Evolutionary conservation across 2,113 vertebrate species (phyloP).

Genomic region (Melanostigma gelatinosum): DNA sequence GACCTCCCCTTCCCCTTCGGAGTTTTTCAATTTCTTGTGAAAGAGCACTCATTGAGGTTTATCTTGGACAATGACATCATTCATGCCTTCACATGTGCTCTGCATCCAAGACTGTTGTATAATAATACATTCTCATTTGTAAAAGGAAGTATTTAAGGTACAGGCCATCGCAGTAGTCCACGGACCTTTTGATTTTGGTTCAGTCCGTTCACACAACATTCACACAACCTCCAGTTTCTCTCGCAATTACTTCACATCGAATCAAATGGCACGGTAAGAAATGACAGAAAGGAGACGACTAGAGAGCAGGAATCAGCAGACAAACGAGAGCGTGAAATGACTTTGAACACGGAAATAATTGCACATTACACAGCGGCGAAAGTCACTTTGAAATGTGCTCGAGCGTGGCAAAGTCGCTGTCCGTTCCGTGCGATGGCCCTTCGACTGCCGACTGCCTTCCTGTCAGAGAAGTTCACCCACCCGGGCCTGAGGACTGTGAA

Average conservation of each 20-base stretch:
- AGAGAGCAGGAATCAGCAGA: not conserved
- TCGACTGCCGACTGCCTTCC: not conserved
- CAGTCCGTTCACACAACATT: not conserved
- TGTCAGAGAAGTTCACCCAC: not conserved
- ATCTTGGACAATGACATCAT: not conserved
- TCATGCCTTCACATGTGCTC: conserved; percentile 12
- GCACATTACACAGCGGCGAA: not conserved
- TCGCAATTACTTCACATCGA: not conserved
- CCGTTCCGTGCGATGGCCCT: not conserved
- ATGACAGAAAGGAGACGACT: not conserved
- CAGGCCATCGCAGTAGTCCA: not conserved
- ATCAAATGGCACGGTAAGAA: not conserved
- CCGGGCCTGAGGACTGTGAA: conserved; percentile 5
- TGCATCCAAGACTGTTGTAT: not conserved
- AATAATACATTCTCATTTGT: not conserved
- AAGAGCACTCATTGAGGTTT: not conserved
- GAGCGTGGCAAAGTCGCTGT: not conserved
- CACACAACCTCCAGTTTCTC: not conserved
- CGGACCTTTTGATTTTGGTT: not conserved
- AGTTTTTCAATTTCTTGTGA: not conserved
- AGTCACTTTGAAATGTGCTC: not conserved
- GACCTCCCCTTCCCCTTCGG: no score
- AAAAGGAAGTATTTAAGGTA: not conserved
- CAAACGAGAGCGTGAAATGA: conserved; percentile 22
- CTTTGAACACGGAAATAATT: not conserved